Evolutionary conservation across 1,140 invertebrate species (phyloP).

Genomic region (Dinoponera quadriceps): DNA sequence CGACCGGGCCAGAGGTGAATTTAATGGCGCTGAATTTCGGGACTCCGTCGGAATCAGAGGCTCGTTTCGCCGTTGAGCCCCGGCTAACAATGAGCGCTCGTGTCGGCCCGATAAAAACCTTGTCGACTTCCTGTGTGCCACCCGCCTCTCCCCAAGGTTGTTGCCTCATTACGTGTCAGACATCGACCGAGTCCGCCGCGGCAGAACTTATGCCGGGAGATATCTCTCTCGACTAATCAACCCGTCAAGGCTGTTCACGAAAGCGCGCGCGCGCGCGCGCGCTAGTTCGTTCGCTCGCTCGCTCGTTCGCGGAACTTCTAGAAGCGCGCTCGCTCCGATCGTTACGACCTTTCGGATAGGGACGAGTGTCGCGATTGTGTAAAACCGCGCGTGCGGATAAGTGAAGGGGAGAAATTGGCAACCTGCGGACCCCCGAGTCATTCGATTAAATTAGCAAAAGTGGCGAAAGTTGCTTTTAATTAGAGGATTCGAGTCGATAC

Average conservation of each 20-base stretch:
- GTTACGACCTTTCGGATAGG: slow-evolving; percentile 28
- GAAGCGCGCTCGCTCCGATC: slow-evolving; percentile 14
- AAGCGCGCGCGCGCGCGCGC: slow-evolving; percentile 14
- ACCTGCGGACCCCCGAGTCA: neutral
- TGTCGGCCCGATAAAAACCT: slow-evolving; percentile 84
- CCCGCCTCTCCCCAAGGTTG: slow-evolving; percentile 82
- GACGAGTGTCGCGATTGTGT: neutral
- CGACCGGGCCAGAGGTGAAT: slow-evolving; percentile 11
- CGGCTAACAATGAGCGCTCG: slow-evolving; percentile 66
- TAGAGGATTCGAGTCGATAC: too few species aligned
- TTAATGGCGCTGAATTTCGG: slow-evolving; percentile 16
- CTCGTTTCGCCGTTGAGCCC: slow-evolving; percentile 47
- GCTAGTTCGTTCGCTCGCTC: neutral
- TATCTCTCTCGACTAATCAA: slow-evolving; percentile 79
- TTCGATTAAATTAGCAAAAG: too few species aligned
- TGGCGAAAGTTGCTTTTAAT: too few species aligned
- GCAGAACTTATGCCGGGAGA: slow-evolving; percentile 43
- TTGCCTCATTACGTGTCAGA: slow-evolving; percentile 80
- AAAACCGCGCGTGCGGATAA: neutral
- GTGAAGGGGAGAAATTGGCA: neutral
- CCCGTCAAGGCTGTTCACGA: slow-evolving; percentile 71
- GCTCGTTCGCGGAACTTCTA: slow-evolving; percentile 20
- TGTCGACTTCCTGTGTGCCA: slow-evolving; percentile 85
- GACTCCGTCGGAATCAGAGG: slow-evolving; percentile 1
- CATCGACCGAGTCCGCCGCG: slow-evolving; percentile 47